These are phyloP conservation scores for Lithophane semibrunnea DNA, from an alignment of 2,888 invertebrate genomes.

Conservation along the genomic window DNA sequence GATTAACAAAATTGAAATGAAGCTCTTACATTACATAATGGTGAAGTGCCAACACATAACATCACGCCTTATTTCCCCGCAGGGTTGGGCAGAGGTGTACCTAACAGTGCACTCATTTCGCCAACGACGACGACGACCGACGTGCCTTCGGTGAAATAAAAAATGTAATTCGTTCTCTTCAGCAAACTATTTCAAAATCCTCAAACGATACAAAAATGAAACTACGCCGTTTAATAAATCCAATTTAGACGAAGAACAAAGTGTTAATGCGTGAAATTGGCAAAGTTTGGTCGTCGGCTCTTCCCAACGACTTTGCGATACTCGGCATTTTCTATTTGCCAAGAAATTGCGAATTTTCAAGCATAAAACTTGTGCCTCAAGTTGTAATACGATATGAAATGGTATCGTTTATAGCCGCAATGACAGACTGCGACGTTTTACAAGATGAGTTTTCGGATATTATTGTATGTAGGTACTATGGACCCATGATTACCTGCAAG, in stretches of 20 bases:
- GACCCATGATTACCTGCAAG: background rate
- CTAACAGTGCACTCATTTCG: no score
- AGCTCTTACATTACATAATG: background rate
- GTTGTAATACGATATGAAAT: conserved; percentile 56
- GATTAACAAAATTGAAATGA: background rate
- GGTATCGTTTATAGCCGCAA: conserved; percentile 48
- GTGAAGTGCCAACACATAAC: no score
- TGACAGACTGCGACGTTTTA: conserved; percentile 11
- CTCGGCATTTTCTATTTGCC: conserved; percentile 70
- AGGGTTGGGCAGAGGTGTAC: no score
- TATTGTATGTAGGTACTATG: conserved; percentile 22
- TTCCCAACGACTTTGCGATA: conserved; percentile 61
- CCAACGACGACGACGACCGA: no score
- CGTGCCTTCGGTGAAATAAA: background rate
- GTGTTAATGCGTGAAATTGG: conserved; percentile 67
- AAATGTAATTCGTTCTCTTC: background rate
- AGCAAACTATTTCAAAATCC: conserved; percentile 53
- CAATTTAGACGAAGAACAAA: conserved; percentile 64
- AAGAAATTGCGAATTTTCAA: conserved; percentile 61
- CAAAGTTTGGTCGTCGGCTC: conserved; percentile 64
- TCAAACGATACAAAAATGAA: conserved; percentile 46
- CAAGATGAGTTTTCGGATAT: conserved; percentile 24
- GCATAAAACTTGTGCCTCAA: conserved; percentile 59
- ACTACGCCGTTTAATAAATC: conserved; percentile 66
- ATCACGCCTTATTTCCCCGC: no score